Percentiles rank a stretch among this genome's conserved stretches.
These are phyloP conservation scores for Chironomus tentans DNA, from an alignment of 2,888 invertebrate species.

Conservation along the genomic window DNA sequence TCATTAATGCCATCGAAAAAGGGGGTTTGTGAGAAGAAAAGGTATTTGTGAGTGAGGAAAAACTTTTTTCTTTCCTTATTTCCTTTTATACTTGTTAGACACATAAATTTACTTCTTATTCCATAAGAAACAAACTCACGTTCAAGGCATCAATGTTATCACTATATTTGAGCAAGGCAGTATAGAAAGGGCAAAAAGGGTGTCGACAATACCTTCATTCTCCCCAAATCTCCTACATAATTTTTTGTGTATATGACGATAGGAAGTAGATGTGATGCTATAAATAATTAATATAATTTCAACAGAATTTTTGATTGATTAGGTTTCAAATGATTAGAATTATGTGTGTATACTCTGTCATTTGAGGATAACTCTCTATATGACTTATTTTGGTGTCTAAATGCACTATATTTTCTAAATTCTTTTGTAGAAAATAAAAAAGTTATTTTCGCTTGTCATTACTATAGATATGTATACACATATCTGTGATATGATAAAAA, in stretches of 20 bases:
- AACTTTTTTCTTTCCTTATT: neutral
- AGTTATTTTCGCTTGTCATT: neutral
- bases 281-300: slow-evolving; percentile 25
- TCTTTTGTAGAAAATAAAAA: too few relatives aligned
- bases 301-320: slow-evolving; percentile 23
- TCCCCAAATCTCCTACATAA: too few relatives aligned
- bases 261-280: neutral
- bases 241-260: too few relatives aligned
- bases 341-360: neutral
- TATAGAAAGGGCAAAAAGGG: neutral
- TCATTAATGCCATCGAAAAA: neutral
- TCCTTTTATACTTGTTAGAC: too few relatives aligned
- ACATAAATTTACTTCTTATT: too few relatives aligned
- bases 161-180: neutral
- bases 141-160: neutral
- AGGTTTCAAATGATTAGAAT: neutral
- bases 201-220: neutral
- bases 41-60: neutral
- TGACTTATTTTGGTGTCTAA: neutral
- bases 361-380: neutral
- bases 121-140: too few relatives aligned
- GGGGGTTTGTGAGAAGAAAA: neutral
- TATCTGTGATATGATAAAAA: neutral
- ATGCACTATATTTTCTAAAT: too few relatives aligned
- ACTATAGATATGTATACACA: too few relatives aligned